Evolutionary conservation across 2,888 invertebrate genomes (phyloP).

Genomic region (Drosophila trichaetosa): DNA sequence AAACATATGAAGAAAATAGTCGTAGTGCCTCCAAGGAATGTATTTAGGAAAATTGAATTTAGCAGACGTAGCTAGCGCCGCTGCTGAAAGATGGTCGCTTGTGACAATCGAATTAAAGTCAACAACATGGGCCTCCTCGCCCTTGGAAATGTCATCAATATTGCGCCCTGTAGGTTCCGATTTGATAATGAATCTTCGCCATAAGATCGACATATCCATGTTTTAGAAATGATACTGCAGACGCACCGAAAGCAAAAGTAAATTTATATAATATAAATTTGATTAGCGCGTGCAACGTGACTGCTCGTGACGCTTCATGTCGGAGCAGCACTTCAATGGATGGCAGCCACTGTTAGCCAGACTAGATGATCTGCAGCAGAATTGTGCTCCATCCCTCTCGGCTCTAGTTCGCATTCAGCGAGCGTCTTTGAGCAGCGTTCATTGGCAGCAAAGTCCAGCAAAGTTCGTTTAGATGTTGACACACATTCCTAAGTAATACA

Average conservation of each 20-base stretch:
- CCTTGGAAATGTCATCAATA: too few species aligned
- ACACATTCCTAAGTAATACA: background rate
- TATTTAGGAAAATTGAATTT: background rate
- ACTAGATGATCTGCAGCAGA: background rate
- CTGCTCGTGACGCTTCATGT: background rate
- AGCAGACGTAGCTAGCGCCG: background rate
- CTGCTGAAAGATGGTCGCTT: background rate
- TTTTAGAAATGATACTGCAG: background rate
- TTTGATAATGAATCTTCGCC: too few species aligned
- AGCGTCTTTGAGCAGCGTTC: background rate
- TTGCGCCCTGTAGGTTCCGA: too few species aligned
- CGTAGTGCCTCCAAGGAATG: background rate
- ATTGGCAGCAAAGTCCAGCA: background rate
- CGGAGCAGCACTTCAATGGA: background rate
- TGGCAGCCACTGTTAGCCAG: background rate
- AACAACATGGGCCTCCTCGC: background rate
- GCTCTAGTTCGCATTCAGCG: background rate
- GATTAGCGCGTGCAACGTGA: background rate
- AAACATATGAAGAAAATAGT: background rate
- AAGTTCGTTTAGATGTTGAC: background rate
- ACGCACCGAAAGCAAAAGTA: background rate
- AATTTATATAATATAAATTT: background rate
- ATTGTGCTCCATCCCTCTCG: background rate
- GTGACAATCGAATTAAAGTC: background rate
- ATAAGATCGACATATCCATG: background rate